Base-by-base conservation (phyloP, 92 coral and sea anemone species). In the Parazoanthus swiftii region DNA sequence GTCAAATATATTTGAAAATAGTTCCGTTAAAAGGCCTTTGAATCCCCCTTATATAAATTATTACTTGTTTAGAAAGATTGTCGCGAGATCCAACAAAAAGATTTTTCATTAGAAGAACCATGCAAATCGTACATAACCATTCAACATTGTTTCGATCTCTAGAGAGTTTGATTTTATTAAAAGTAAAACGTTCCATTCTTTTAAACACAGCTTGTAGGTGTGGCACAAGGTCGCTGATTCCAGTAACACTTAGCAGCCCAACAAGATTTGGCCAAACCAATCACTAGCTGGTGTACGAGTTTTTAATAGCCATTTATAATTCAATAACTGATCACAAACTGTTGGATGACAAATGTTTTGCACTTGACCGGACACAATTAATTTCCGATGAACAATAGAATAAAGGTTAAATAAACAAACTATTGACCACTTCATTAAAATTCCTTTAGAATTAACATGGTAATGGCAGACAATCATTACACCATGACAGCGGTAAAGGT, bases 301-400 rank as follows among this genome's bases (percentile, higher is more conserved):
- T 75, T 75, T 75, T 23, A 38, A 75, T 38, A 43, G 44, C 51
- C 50, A 37, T 75, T 75, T 39, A 37, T 37, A 75, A 38, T 35
- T 23, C 38, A 36, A 74, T 36, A 5, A 74, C 29, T 36, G 46
- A 35, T 18, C 23, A 20, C 5, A 11, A 37, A 35, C 38, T 63
- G 70, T 20, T 7, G 16, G n/a, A 20, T 63, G 70, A 63, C 70
- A 63, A 29, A 25, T 54, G 72, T 56, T 80, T 63, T 58, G 42
- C 85, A 80, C 85, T 80, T 80, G 70, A 50, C 15, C 20, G 33
- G 72, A 29, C 73, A 80, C 79, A 37, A 58, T 80, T 58, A 80
- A 80, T 35, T 80, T 70, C 84, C 54, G 38, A 25, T 25, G 71
- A 80, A 80, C 85, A 54, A 58, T 13, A 58, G n/a, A 46, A 33